Evolutionary conservation across 2,113 vertebrate genomes (phyloP).

Genomic region (Ochotona princeps): DNA sequence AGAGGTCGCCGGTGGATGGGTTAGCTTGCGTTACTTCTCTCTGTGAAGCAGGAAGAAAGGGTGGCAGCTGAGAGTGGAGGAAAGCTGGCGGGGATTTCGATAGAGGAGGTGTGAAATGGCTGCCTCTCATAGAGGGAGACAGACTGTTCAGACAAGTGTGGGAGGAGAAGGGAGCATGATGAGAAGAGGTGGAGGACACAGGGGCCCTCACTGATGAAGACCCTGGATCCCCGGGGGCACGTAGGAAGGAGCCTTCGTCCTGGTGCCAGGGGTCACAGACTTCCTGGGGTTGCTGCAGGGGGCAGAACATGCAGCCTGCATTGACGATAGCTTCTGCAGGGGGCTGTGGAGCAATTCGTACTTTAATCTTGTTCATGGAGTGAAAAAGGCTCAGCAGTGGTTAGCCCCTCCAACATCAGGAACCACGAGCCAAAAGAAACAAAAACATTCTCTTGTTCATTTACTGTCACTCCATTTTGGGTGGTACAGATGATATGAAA

Average conservation of each 20-base stretch:
- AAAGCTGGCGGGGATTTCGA: neutral
- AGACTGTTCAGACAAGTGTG: neutral
- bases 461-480: neutral
- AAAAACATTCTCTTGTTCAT: neutral
- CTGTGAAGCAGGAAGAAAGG: neutral
- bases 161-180: neutral
- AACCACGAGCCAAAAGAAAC: neutral
- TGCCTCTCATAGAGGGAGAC: neutral
- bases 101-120: neutral
- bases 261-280: neutral
- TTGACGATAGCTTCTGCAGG: neutral
- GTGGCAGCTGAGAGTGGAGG: neutral
- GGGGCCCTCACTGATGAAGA: neutral
- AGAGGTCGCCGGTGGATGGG: neutral
- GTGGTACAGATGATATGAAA: neutral
- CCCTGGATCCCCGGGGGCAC: neutral
- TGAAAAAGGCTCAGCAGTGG: neutral
- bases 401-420: neutral
- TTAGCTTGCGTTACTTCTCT: neutral
- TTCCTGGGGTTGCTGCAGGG: neutral
- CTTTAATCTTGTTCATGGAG: neutral
- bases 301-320: too few relatives aligned
- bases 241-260: neutral
- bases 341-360: neutral
- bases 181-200: neutral